phyloP scores from a whole-genome alignment of 2,113 vertebrate genomes.

The Prochilodus magdalenae region DNA sequence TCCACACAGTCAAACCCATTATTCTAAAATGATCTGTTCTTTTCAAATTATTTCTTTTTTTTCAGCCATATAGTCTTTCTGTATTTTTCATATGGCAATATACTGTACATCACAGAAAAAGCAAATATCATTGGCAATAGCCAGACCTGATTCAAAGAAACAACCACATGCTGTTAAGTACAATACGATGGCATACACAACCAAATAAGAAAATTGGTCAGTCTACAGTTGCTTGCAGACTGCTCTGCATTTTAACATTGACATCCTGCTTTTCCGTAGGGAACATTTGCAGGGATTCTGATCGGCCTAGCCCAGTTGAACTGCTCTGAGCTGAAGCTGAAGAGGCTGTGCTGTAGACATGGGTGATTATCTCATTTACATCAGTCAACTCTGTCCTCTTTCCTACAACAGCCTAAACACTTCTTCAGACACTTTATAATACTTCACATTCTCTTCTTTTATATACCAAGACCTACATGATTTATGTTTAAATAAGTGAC shows the following conservation, averaged over 20 bases:
- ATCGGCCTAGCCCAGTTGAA: conserved; percentile 92
- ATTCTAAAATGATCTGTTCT: too few species aligned
- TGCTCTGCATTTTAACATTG: background rate
- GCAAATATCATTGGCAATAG: background rate
- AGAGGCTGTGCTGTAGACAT: conserved; percentile 89
- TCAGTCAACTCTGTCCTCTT: background rate
- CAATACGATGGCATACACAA: too few species aligned
- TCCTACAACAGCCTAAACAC: background rate
- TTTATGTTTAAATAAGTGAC: background rate
- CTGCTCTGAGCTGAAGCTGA: conserved; percentile 91
- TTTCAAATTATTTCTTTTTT: too few species aligned
- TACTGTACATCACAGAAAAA: too few species aligned
- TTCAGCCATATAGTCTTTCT: too few species aligned
- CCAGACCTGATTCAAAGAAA: too few species aligned
- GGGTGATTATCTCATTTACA: conserved; percentile 75
- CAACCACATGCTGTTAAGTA: too few species aligned
- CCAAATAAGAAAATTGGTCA: background rate
- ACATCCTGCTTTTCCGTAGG: conserved; percentile 70
- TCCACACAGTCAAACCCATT: too few species aligned
- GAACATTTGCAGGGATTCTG: conserved; percentile 91
- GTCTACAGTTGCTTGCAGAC: background rate
- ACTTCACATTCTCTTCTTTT: background rate
- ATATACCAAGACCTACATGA: background rate
- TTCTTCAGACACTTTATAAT: background rate
- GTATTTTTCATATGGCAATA: too few species aligned